A percentile compares a stretch with the other conserved stretches of the same genome.
Evolutionary conservation across 2,113 vertebrate species (phyloP).

Genomic region (Climacteris rufus): DNA sequence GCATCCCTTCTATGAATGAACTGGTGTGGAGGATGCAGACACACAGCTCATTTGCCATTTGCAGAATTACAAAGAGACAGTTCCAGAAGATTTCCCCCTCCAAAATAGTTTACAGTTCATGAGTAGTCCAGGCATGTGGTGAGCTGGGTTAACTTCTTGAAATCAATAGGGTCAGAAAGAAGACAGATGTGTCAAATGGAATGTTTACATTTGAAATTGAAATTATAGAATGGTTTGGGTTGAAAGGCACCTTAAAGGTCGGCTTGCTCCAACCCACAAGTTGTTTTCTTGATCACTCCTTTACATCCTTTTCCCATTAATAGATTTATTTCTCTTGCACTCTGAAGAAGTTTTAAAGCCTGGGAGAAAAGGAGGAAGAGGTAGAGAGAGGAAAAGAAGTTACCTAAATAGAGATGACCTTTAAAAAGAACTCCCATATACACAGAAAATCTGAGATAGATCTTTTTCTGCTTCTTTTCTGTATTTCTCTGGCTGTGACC

Average conservation of each 20-base stretch:
- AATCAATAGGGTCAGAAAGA: neutral
- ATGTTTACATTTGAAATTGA: neutral
- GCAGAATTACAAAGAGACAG: neutral
- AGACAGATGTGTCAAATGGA: neutral
- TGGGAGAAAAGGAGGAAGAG: neutral
- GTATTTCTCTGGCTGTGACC: neutral
- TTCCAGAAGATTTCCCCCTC: neutral
- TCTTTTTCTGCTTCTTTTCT: neutral
- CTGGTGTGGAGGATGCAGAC: neutral
- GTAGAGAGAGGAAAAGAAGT: neutral
- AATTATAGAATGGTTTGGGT: neutral
- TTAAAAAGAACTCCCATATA: neutral
- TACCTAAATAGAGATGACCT: neutral
- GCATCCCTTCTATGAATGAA: neutral
- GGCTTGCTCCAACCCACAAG: neutral
- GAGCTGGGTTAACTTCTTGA: neutral
- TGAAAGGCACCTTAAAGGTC: neutral
- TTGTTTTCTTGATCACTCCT: neutral
- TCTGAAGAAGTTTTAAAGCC: neutral
- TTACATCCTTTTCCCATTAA: neutral
- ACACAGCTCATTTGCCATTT: neutral
- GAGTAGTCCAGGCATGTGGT: neutral
- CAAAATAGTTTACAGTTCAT: neutral
- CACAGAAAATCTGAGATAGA: neutral
- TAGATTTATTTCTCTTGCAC: neutral